Percentiles rank a stretch among this genome's conserved stretches.
Conservation (phyloP, 2,797 vertebrate genomes). For the Iguana delicatissima region DNA sequence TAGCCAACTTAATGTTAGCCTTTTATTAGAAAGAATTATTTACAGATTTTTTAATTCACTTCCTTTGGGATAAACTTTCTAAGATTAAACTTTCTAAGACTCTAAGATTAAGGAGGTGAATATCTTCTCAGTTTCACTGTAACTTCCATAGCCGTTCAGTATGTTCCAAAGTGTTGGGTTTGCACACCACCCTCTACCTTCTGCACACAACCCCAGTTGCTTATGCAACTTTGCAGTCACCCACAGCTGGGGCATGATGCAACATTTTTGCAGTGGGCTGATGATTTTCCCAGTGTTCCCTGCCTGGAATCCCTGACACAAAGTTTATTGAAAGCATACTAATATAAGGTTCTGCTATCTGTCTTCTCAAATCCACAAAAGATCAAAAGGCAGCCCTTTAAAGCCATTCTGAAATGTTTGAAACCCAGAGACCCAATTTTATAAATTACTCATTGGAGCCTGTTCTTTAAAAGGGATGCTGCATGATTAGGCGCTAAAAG, state of each 20-base stretch:
- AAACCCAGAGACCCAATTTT: constrained; percentile 65
- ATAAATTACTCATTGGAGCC: constrained; percentile 66
- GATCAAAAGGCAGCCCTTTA: constrained; percentile 70
- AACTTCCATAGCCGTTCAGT: constrained; percentile 65
- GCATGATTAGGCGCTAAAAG: constrained; percentile 64
- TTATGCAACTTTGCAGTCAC: no score
- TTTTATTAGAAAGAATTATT: constrained; percentile 61
- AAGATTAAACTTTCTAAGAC: constrained; percentile 46
- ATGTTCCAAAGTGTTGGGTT: no score
- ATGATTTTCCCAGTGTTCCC: no score
- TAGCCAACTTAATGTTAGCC: neutral
- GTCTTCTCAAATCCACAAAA: constrained; percentile 59
- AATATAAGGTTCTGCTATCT: constrained; percentile 67
- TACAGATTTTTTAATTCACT: constrained; percentile 46
- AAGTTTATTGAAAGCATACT: constrained; percentile 72
- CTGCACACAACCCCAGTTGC: no score
- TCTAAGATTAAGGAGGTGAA: constrained; percentile 12
- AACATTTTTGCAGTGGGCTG: no score
- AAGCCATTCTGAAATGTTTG: constrained; percentile 72
- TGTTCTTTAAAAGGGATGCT: constrained; percentile 70
- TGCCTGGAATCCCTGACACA: no score
- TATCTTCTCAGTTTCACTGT: constrained; percentile 52
- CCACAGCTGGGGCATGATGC: no score
- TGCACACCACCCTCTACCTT: no score
- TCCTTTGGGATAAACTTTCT: constrained; percentile 61